Base-by-base conservation (phyloP, 2,888 invertebrate genomes). In the Subacronicta megacephala region DNA sequence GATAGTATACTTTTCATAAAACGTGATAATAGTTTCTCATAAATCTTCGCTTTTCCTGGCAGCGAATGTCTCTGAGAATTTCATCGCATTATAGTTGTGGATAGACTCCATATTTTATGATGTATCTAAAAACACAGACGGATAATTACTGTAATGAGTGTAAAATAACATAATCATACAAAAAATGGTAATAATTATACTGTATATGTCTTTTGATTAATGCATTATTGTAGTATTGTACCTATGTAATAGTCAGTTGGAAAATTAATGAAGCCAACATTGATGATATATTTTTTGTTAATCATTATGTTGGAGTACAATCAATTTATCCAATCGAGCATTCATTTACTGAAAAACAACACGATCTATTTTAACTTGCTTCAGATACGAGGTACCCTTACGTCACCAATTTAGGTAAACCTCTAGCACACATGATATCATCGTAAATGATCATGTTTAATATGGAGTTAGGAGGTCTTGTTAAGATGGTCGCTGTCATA, bases 311-410 rank as follows among this genome's bases (percentile, higher is more conserved):
- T n/a, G n/a, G n/a, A n/a, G n/a, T n/a, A n/a, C n/a, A n/a, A n/a
- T 12, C 29, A 3, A 29, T 31, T 31, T 31, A 5, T 40, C 2
- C 13, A 15, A 50, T 42, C 5, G 26, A 17, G 29, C 36, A 41
- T 6, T 42, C 44, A 64, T 63, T 36, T 46, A 17, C 52, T 33
- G 36, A 20, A 17, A n/a, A 45, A 26, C 36, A 47, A 59, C 54
- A 68, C 75, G 69, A 69, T 78, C 74, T 66, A 41, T 55, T 73
- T 66, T 57, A 80, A 69, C 79, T 78, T 80, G 57, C 59, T 63
- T 40, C 61, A 69, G 61, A 62, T 66, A 72, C 62, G 33, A 35
- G 36, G 36, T 57, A 45, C 17, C 15, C 35, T 53, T 37, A 20
- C n/a, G n/a, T 35, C 18, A 23, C 76, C 49, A 76, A 29, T 61